phyloP scores from a whole-genome alignment of 2,113 vertebrate genomes.

The Poecilia latipinna region DNA sequence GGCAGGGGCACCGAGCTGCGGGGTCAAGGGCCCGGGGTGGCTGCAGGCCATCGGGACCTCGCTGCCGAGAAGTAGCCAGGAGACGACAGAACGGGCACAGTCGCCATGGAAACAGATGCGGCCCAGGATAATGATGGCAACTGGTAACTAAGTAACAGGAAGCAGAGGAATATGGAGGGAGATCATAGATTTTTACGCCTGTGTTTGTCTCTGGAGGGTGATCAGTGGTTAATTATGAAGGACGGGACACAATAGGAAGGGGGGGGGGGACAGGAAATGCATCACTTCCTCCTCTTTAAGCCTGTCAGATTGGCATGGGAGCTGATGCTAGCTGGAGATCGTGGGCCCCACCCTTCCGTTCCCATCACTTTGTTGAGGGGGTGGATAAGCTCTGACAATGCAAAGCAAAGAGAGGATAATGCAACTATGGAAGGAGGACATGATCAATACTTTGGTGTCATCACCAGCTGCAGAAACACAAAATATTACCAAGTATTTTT shows the following conservation, averaged over 20 bases:
- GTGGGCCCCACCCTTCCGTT: conserved; percentile 45
- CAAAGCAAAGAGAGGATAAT: background rate
- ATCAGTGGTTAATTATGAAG: background rate
- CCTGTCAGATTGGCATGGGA: conserved; percentile 46
- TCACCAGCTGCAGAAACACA: too few species aligned
- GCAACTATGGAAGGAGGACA: conserved; percentile 1
- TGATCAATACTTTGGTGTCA: background rate
- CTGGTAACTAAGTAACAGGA: conserved; percentile 87
- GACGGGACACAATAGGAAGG: conserved; percentile 42
- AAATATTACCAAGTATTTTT: too few species aligned
- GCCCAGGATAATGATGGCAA: conserved; percentile 81
- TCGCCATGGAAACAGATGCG: conserved; percentile 83
- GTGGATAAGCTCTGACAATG: conserved; percentile 40
- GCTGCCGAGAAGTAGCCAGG: conserved; percentile 76
- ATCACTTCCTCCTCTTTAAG: conserved; percentile 33
- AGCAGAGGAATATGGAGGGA: conserved; percentile 74
- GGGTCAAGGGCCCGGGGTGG: conserved; percentile 72
- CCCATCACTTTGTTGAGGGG: conserved; percentile 54
- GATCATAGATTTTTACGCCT: conserved; percentile 38
- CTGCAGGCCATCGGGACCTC: conserved; percentile 72
- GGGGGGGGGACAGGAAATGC: conserved; percentile 33
- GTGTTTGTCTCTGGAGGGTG: background rate
- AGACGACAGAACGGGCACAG: conserved; percentile 80
- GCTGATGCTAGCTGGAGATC: conserved; percentile 47
- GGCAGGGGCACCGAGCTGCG: conserved; percentile 52